Evolutionary conservation across 2,113 vertebrate genomes (phyloP), one percentile per base, ranked within the genome.

Genomic region (Tonatia bakeri): DNA sequence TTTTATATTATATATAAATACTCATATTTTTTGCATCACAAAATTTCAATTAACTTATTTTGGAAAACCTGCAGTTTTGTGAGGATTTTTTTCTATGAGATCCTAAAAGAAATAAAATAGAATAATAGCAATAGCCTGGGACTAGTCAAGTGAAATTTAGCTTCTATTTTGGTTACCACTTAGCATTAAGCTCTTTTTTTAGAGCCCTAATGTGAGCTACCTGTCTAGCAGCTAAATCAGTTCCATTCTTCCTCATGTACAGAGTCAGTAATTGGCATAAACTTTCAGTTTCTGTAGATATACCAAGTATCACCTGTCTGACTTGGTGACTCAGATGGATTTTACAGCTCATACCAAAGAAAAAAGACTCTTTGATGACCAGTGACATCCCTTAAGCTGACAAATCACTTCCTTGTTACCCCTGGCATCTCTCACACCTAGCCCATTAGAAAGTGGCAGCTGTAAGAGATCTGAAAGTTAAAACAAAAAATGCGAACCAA

Each of bases 361-460:
- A 94, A 83, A 86, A 93, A 85, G 67, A 54, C 20, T 73, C 85
- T 97, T 54, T 95, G 94, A 97, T 95, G 88, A 82, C 94, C 94
- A 95, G 86, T 91, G 91, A 93, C 94, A 96, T 69, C 36, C 36
- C 36, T 76, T 93, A 96, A 95, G 88, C 83, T 90, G 91, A 96
- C 95, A 98, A 93, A 96, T 96, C 89, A 91, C 79, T 96, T 94
- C 83, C 94, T 87, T 92, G 56, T 95, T 96, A 93, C 50, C 79
- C 38, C 56, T 96, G 93, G 91, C 83, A 96, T 96, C 87, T 93
- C 83, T 45, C 72, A 96, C 76, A 93, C 89, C 93, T 95, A 59
- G 36, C 75, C 94, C 86, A 85, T 97, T 97, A 96, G 56, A 75
- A 95, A 95, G 69, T 73, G 95, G 65, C 88, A 94, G 91, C 38